Evolutionary conservation across 30 jellyfish, hydroid and myxozoan species (phyloP).

Genomic region (Hydractinia symbiolongicarpus): DNA sequence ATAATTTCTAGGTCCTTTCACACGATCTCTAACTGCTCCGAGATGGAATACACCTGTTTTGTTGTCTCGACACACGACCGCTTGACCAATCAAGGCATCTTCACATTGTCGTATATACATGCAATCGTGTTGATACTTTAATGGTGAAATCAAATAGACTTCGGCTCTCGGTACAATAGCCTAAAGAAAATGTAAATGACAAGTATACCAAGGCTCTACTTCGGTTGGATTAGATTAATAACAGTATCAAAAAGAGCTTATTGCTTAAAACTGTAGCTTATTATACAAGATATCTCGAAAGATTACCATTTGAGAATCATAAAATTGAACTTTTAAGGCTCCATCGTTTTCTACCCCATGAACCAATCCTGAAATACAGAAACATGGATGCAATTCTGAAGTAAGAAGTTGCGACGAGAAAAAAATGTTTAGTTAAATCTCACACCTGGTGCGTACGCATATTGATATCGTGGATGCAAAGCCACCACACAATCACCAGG

Average conservation of each 20-base stretch:
- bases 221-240: too few relatives aligned
- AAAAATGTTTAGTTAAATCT: neutral
- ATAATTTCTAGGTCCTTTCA: conserved; percentile 67
- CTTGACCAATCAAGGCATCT: conserved; percentile 91
- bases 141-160: conserved; percentile 56
- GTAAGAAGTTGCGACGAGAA: neutral
- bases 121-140: conserved; percentile 52
- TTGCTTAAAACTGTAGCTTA: neutral
- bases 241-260: neutral
- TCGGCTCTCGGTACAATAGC: conserved; percentile 70
- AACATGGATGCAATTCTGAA: neutral
- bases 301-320: conserved; percentile 73
- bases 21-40: conserved; percentile 79
- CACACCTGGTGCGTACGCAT: conserved; percentile 89
- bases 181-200: conserved; percentile 16
- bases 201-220: too few relatives aligned
- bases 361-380: conserved; percentile 41
- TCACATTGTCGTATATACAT: conserved; percentile 61
- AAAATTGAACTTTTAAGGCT: conserved; percentile 47
- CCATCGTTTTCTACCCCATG: conserved; percentile 28
- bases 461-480: conserved; percentile 58
- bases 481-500: conserved; percentile 71
- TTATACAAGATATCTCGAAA: neutral
- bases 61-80: conserved; percentile 80
- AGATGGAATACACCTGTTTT: conserved; percentile 67